phyloP scores from a whole-genome alignment of 2,113 vertebrate genomes.

The Coryphaenoides rupestris region DNA sequence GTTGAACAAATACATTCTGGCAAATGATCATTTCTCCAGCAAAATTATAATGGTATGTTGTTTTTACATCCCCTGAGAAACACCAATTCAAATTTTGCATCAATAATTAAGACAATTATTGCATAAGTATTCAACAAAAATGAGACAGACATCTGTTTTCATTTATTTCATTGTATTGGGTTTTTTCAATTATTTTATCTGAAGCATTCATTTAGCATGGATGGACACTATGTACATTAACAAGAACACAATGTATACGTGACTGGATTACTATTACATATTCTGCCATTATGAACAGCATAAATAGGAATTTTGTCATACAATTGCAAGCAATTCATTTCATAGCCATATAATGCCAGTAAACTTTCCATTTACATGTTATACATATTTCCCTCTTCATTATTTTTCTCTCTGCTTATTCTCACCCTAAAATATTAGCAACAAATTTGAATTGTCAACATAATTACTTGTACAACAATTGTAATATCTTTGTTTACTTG shows the following conservation, averaged over 20 bases:
- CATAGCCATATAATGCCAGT: slow-evolving; percentile 53
- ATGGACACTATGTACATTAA: slow-evolving; percentile 55
- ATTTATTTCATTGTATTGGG: too few species aligned
- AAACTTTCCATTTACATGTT: slow-evolving; percentile 54
- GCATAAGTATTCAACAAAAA: too few species aligned
- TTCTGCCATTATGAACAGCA: slow-evolving; percentile 63
- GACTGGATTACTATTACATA: slow-evolving; percentile 58
- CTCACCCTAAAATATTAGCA: slow-evolving; percentile 23
- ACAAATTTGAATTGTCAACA: slow-evolving; percentile 5
- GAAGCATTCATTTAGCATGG: too few species aligned
- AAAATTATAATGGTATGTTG: too few species aligned
- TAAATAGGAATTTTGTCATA: slow-evolving; percentile 58
- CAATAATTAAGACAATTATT: too few species aligned
- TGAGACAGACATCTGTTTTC: too few species aligned
- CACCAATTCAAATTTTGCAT: too few species aligned
- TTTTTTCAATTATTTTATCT: too few species aligned
- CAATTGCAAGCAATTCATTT: slow-evolving; percentile 67
- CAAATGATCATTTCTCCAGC: too few species aligned
- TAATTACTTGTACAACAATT: slow-evolving; percentile 8
- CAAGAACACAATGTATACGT: slow-evolving; percentile 59
- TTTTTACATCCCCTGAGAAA: too few species aligned
- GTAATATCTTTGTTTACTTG: slow-evolving; percentile 4
- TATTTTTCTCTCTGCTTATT: slow-evolving; percentile 25
- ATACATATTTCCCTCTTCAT: slow-evolving; percentile 52
- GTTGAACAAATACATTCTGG: too few species aligned